phyloP scores from a whole-genome alignment of 1,140 invertebrate species.

The Saccostrea cuccullata region DNA sequence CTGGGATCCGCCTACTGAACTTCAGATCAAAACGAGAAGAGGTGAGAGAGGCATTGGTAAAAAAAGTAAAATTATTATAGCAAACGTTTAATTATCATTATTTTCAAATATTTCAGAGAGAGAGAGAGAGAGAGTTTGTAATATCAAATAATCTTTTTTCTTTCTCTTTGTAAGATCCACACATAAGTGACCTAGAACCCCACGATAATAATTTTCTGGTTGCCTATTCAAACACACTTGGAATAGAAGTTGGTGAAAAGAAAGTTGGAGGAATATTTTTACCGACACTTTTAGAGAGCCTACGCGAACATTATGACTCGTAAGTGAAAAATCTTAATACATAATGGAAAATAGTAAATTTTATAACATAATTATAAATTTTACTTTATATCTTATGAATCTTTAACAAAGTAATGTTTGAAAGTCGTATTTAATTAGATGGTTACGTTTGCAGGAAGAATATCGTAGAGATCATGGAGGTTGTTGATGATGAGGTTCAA shows the following conservation, averaged over 20 bases:
- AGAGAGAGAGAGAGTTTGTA: background rate
- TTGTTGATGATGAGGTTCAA: background rate
- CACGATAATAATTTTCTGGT: conserved; percentile 23
- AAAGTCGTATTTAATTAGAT: too few relatives aligned
- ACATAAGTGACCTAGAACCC: background rate
- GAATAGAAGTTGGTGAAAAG: conserved; percentile 4
- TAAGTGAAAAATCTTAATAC: background rate
- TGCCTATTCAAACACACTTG: background rate
- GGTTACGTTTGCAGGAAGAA: background rate
- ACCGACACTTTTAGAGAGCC: background rate
- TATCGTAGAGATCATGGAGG: background rate
- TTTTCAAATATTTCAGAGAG: too few relatives aligned
- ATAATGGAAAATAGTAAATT: too few relatives aligned
- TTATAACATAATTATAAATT: too few relatives aligned
- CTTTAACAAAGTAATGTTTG: too few relatives aligned
- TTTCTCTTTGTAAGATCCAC: background rate
- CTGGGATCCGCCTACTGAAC: background rate
- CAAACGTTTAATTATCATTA: too few relatives aligned
- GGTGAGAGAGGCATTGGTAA: background rate
- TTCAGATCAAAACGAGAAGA: background rate
- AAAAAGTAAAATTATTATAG: background rate
- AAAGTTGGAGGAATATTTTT: conserved; percentile 6
- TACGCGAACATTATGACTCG: background rate
- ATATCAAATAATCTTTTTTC: background rate
- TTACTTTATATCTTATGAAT: too few relatives aligned